Evolutionary conservation across 2,113 vertebrate genomes (phyloP).

Genomic region (Leiothrix lutea): DNA sequence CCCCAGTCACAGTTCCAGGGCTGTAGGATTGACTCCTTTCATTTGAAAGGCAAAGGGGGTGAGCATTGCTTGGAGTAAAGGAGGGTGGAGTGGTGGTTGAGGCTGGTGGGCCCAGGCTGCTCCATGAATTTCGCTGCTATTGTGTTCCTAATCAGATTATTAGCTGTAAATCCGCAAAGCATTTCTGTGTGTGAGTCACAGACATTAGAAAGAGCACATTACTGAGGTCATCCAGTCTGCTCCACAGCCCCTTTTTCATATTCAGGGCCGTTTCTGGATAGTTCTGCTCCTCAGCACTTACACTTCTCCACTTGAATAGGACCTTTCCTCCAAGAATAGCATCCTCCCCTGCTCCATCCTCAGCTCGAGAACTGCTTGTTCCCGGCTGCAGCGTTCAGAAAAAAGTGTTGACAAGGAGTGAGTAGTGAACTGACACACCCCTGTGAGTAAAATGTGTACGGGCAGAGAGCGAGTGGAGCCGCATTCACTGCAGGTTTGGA

Average conservation of each 20-base stretch:
- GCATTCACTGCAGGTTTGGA: neutral
- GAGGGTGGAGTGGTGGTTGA: neutral
- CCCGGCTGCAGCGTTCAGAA: neutral
- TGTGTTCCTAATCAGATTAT: constrained; percentile 27
- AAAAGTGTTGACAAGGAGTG: constrained; percentile 1
- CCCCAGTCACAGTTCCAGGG: neutral
- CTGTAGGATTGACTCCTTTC: neutral
- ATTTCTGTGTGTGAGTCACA: constrained; percentile 25
- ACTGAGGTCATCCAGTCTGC: constrained; percentile 29
- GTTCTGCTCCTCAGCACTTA: neutral
- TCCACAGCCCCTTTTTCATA: neutral
- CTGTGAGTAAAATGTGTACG: neutral
- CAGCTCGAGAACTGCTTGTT: constrained; percentile 47
- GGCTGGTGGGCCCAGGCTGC: neutral
- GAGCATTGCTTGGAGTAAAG: neutral
- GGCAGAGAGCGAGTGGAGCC: neutral
- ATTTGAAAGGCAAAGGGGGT: neutral
- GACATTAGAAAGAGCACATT: constrained; percentile 13
- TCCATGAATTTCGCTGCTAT: constrained; percentile 2
- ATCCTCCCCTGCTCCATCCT: constrained; percentile 52
- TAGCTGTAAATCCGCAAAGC: constrained; percentile 36
- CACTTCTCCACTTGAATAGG: constrained; percentile 19
- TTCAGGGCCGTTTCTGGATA: constrained; percentile 8
- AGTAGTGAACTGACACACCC: constrained; percentile 25
- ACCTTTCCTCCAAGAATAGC: constrained; percentile 62